Base-by-base conservation (phyloP, 2,888 invertebrate species). In the Sphaeridia pumilis region DNA sequence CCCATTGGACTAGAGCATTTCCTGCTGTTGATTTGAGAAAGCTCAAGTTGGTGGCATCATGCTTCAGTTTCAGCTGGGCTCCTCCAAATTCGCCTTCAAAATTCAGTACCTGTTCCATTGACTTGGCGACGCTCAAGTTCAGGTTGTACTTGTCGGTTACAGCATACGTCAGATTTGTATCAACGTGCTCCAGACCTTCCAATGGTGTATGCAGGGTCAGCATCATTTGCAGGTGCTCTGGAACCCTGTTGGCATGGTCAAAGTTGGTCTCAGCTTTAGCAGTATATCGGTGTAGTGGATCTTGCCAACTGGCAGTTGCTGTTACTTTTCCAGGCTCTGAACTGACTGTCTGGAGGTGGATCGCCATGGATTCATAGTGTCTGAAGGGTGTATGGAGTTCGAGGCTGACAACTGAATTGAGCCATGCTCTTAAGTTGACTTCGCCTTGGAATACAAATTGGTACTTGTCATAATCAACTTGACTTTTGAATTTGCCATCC, bases 171-270 rank as follows among this genome's bases (percentile, higher is more conserved):
- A n/a, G 54, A 46, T 24, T 53, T 31, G 24, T 47, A 17, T 14
- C 52, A 1, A 65, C 42, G 26, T 62, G 55, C 46, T 63, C 59
- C 38, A 55, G 60, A 7, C 56, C 53, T 7, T 36, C 34, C 34
- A 61, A 31, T 4, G 65, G 65, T 20, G 55, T 60, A 41, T 58
- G 60, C 1, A 62, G 25, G 21, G 56, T 59, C 4, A 61, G 14
- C 26, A 56, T 57, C 49, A 59, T 55, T 20, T 56, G 46, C 25
- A 49, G 47, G 2, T 26, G 31, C 3, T 21, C 31, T 1, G 31
- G 48, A 4, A 48, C 7, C 7, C 31, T 2, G 4, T 24, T 27
- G 2, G 7, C 14, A n/a, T 12, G 25, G 3, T n/a, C 10, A 21
- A 28, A 14, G 4, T 7, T 22, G 4, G 27, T 21, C 22, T 65